A percentile compares a stretch with the other conserved stretches of the same genome.
Evolutionary conservation across 2,888 invertebrate species (phyloP).

Genomic region (Eristalis arbustorum): DNA sequence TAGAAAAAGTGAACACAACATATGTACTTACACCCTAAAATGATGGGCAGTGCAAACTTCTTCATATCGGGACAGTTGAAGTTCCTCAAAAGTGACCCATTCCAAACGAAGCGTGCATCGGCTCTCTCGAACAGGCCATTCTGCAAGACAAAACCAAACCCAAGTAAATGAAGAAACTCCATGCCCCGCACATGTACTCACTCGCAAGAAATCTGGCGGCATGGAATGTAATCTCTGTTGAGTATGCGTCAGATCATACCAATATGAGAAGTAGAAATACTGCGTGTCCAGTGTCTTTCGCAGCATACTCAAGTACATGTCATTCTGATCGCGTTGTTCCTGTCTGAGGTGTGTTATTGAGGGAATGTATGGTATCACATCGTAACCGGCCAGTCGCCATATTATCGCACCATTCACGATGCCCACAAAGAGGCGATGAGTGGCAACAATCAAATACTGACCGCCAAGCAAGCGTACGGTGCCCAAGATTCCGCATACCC

Average conservation of each 20-base stretch:
- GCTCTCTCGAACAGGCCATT: conserved; percentile 89
- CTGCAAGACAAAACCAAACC: conserved; percentile 77
- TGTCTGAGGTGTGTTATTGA: conserved; percentile 91
- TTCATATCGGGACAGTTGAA: conserved; percentile 88
- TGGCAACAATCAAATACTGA: conserved; percentile 93
- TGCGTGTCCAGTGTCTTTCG: conserved; percentile 90
- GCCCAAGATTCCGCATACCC: conserved; percentile 94
- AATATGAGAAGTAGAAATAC: conserved; percentile 95
- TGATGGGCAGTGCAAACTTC: conserved; percentile 91
- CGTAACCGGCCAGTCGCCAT: conserved; percentile 89
- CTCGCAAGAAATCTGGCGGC: conserved; percentile 89
- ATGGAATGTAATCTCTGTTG: conserved; percentile 93
- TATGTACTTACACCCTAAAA: conserved; percentile 93
- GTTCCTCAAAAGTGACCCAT: conserved; percentile 88
- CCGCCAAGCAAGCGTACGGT: conserved; percentile 91
- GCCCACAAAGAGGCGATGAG: conserved; percentile 89
- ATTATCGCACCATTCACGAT: conserved; percentile 89
- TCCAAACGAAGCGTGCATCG: conserved; percentile 97
- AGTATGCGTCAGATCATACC: conserved; percentile 95
- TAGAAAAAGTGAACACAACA: background rate
- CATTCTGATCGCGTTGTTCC: conserved; percentile 91
- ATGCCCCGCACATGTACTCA: conserved; percentile 72
- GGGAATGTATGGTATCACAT: conserved; percentile 92
- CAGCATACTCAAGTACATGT: conserved; percentile 91
- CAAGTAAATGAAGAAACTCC: conserved; percentile 67